Conservation (phyloP, 2,888 invertebrate genomes). For the Neria commutata region DNA sequence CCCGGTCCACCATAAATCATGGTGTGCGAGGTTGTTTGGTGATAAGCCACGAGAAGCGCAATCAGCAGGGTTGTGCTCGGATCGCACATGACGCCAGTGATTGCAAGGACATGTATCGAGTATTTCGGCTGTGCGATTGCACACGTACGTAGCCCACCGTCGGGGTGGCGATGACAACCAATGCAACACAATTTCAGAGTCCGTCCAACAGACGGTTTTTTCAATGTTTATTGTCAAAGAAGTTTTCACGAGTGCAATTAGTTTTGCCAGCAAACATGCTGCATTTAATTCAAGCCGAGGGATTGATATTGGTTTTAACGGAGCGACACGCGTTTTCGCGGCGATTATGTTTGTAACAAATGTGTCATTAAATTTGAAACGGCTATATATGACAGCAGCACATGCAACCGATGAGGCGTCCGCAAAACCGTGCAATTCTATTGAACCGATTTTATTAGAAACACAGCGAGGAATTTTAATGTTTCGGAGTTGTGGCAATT, state of each 20-base stretch:
- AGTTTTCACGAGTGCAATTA: slow-evolving; percentile 15
- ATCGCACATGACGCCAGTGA: slow-evolving; percentile 27
- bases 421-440: no score
- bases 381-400: no score
- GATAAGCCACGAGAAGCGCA: slow-evolving; percentile 31
- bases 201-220: slow-evolving; percentile 30
- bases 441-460: no score
- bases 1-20: slow-evolving; percentile 30
- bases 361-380: no score
- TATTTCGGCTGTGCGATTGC: slow-evolving; percentile 28
- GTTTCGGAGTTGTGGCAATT: no score
- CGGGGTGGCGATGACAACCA: slow-evolving; percentile 37
- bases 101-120: slow-evolving; percentile 21
- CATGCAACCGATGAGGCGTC: no score
- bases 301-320: no score
- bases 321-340: no score
- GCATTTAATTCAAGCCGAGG: slow-evolving; percentile 26
- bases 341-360: no score
- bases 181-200: slow-evolving; percentile 42
- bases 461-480: no score
- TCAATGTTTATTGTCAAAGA: slow-evolving; percentile 15
- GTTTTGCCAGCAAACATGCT: slow-evolving; percentile 17
- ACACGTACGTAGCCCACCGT: slow-evolving; percentile 28
- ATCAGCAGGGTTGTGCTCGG: slow-evolving; percentile 31
- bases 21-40: slow-evolving; percentile 16